Base-by-base conservation (phyloP, 2,797 vertebrate genomes). In the Chelidonichthys spinosus region DNA sequence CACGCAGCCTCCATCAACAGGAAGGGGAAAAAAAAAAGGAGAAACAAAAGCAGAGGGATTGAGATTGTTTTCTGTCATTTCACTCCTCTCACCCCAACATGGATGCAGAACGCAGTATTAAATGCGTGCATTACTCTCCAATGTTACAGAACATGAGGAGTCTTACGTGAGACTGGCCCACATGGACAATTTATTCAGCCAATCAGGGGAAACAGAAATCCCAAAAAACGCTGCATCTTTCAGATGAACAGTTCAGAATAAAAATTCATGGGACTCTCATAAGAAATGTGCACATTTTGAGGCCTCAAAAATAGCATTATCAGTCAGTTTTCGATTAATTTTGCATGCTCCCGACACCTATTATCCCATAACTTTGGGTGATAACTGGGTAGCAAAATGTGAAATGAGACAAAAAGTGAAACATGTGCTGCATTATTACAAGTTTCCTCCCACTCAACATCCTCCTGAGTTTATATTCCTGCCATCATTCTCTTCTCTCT, bases 1-100 rank as follows among this genome's bases (percentile, higher is more conserved):
- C 83, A 92, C 89, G 13, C 72, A 42, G 78, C 77, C 87, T 85
- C 78, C 69, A 81, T 86, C 85, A 79, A 63, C 70, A 5, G 81
- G 74, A 72, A 84, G 58, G 17, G 39, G 74, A 65, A 70, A 66
- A 32, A 8, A 42, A 65, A 70, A 40, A 14, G 13, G 1, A 15
- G 9, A 61, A 14, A 35, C 78, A 35, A 68, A 63, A 78, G 71
- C 64, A 49, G 25, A 73, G 32, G n/a, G 52, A 78, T 37, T 67
- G 33, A 54, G 56, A 56, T 74, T 77, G 72, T 53, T 58, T 82
- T 69, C 8, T 14, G 4, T 68, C 50, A 52, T 62, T 78, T 71
- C 43, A 63, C 33, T 50, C 18, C 18, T 68, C 54, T 49, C 39
- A 47, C 3, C n/a, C 11, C 13, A 64, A 63, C 17, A 56, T 6